Conservation (phyloP, 2,797 vertebrate genomes). For the Platalea minor region DNA sequence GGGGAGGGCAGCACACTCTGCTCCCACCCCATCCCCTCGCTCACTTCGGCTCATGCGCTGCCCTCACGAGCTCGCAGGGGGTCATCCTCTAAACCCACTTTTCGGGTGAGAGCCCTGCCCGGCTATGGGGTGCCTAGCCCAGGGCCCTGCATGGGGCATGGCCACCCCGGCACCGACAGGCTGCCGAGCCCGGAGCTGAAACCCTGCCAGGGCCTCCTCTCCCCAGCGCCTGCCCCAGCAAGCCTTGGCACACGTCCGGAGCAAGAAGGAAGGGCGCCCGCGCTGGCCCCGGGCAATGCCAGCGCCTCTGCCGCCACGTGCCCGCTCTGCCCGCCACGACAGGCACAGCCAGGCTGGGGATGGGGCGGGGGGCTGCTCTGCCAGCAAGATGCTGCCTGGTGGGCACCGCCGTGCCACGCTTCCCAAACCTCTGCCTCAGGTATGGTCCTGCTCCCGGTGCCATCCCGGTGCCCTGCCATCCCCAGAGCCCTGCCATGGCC, state of each 20-base stretch:
- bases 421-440: not conserved
- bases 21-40: not conserved
- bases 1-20: not conserved
- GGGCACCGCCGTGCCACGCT: rapidly evolving
- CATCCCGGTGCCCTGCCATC: not conserved
- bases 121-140: not conserved
- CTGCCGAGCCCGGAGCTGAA: not conserved
- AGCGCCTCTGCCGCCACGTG: not conserved
- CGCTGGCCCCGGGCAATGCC: not conserved
- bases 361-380: rapidly evolving
- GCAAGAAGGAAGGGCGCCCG: not conserved
- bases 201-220: conserved; percentile 30
- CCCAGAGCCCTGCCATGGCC: not conserved
- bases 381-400: not conserved
- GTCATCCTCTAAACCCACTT: not conserved
- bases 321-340: not conserved
- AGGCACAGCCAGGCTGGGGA: not conserved
- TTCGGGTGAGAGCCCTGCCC: not conserved
- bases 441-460: not conserved
- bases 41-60: rapidly evolving
- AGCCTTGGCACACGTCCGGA: conserved; percentile 36
- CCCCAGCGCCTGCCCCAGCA: not conserved
- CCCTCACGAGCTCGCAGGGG: not conserved
- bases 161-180: not conserved
- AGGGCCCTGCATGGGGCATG: rapidly evolving